Evolutionary conservation across 1,140 invertebrate genomes (phyloP).

Genomic region (Bacillus rossius): DNA sequence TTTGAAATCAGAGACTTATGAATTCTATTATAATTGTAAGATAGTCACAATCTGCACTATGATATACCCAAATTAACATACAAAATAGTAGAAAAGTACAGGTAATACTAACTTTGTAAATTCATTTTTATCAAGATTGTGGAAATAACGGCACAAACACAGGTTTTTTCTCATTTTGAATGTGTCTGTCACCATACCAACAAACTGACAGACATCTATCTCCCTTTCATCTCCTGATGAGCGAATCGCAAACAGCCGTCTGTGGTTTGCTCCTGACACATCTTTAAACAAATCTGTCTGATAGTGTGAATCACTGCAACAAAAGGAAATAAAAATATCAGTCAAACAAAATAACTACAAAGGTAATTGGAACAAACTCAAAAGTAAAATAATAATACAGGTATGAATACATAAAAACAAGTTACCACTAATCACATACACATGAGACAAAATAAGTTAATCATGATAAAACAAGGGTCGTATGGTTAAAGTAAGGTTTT

Average conservation of each 20-base stretch:
- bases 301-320: slow-evolving; percentile 42
- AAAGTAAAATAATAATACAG: neutral
- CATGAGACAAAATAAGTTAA: neutral
- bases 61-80: too few species aligned
- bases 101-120: slow-evolving; percentile 54
- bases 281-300: slow-evolving; percentile 28
- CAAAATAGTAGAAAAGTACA: too few species aligned
- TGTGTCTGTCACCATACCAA: slow-evolving; percentile 81
- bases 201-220: slow-evolving; percentile 62
- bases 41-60: too few species aligned
- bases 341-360: slow-evolving; percentile 12
- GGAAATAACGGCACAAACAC: slow-evolving; percentile 89
- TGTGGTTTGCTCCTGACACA: neutral
- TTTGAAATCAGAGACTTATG: too few species aligned
- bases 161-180: slow-evolving; percentile 93
- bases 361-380: too few species aligned
- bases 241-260: neutral
- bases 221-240: slow-evolving; percentile 15
- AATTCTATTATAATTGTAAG: too few species aligned
- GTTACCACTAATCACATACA: neutral
- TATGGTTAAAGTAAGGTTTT: too few species aligned
- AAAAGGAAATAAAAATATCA: slow-evolving; percentile 14
- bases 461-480: too few species aligned
- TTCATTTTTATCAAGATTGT: slow-evolving; percentile 67
- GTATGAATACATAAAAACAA: neutral